Conservation (phyloP, 2,113 vertebrate genomes). For the Gadus macrocephalus region DNA sequence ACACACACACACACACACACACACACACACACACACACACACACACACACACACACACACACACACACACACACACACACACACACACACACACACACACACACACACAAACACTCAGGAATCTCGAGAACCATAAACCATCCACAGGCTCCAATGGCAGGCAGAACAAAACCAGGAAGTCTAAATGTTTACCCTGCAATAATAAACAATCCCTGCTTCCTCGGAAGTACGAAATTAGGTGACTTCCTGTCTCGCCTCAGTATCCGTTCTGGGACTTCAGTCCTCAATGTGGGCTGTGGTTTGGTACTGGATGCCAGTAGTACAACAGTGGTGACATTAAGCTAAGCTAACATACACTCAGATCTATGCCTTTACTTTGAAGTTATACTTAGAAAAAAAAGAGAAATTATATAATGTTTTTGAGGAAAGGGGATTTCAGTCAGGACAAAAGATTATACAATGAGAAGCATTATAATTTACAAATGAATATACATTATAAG, state of each 20-base stretch:
- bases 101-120: not conserved
- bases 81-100: slow-evolving; percentile 13
- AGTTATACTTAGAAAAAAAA: too few relatives aligned
- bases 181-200: slow-evolving; percentile 51
- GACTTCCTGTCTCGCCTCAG: slow-evolving; percentile 55
- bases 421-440: too few relatives aligned
- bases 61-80: slow-evolving; percentile 8
- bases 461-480: too few relatives aligned
- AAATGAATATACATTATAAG: too few relatives aligned
- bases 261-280: slow-evolving; percentile 17
- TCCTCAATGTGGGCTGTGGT: not conserved
- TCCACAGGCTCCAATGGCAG: slow-evolving; percentile 23
- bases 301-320: not conserved
- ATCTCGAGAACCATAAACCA: slow-evolving; percentile 27
- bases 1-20: not conserved
- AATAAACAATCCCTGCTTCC: slow-evolving; percentile 68
- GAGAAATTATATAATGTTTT: too few relatives aligned
- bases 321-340: too few relatives aligned
- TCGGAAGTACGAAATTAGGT: slow-evolving; percentile 53
- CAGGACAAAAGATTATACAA: too few relatives aligned
- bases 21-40: too few relatives aligned
- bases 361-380: too few relatives aligned
- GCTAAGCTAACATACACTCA: too few relatives aligned
- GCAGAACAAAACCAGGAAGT: slow-evolving; percentile 73
- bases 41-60: not conserved